Evolutionary conservation across 2,888 invertebrate genomes (phyloP).

Genomic region (Machimus rusticus): DNA sequence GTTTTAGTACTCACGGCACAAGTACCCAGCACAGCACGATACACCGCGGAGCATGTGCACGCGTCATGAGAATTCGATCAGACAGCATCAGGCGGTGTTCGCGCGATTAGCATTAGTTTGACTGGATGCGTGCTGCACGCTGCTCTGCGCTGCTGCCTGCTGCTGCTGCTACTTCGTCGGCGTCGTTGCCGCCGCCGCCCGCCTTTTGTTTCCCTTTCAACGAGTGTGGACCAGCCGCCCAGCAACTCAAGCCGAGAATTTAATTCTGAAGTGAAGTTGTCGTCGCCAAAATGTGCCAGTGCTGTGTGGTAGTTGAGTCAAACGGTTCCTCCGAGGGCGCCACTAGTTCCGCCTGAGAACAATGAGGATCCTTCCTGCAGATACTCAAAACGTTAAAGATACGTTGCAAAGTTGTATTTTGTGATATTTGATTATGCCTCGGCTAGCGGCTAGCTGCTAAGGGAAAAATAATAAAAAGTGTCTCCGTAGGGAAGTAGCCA

Average conservation of each 20-base stretch:
- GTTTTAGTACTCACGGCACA: not conserved
- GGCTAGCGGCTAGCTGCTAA: not conserved
- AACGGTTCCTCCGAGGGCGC: not conserved
- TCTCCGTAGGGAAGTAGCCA: not conserved
- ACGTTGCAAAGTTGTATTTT: not conserved
- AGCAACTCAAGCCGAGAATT: not conserved
- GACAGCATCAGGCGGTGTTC: slow-evolving; percentile 15
- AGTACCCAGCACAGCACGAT: not conserved
- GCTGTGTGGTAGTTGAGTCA: not conserved
- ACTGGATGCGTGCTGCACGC: slow-evolving; percentile 17
- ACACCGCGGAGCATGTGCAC: slow-evolving; percentile 16
- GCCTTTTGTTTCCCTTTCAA: not conserved
- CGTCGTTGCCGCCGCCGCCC: not conserved
- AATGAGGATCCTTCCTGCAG: not conserved
- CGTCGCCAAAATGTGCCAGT: not conserved
- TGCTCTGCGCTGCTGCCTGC: not conserved
- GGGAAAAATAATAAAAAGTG: not conserved
- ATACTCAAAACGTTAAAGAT: not conserved
- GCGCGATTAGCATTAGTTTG: slow-evolving; percentile 24
- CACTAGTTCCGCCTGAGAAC: not conserved
- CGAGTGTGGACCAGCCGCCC: not conserved
- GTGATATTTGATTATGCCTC: not conserved
- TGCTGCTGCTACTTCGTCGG: not conserved
- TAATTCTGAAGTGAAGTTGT: not conserved
- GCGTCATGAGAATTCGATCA: not conserved